Percentiles rank a stretch among this genome's conserved stretches.
Conservation (phyloP, 2,113 vertebrate genomes). For the Ptyas mucosa region DNA sequence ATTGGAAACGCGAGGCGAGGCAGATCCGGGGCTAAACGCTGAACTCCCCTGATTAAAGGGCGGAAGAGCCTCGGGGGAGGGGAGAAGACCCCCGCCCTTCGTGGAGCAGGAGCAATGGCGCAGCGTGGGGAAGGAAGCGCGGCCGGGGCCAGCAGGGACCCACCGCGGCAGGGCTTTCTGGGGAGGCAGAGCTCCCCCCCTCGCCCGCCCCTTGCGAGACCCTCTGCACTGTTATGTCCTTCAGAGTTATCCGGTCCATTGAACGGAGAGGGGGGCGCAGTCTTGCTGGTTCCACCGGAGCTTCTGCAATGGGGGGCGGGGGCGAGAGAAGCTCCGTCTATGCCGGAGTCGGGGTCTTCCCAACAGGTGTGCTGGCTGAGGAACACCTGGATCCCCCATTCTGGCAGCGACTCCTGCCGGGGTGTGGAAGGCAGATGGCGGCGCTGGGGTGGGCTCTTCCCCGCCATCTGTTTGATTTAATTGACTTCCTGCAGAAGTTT, state of each 20-base stretch:
- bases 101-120: background rate
- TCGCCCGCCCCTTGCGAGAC: background rate
- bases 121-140: background rate
- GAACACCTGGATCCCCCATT: background rate
- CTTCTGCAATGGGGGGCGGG: too few relatives aligned
- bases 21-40: too few relatives aligned
- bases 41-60: background rate
- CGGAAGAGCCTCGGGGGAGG: background rate
- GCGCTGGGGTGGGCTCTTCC: slow-evolving; percentile 60
- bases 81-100: background rate
- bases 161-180: background rate
- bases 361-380: background rate
- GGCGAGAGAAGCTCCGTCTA: background rate
- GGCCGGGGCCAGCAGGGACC: background rate
- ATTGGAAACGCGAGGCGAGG: background rate
- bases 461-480: slow-evolving; percentile 73
- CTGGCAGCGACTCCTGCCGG: background rate
- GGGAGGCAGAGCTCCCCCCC: background rate
- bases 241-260: background rate
- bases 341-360: background rate
- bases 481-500: slow-evolving; percentile 72
- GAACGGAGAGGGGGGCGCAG: too few relatives aligned
- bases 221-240: background rate
- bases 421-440: slow-evolving; percentile 65
- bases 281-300: background rate